These are phyloP conservation scores for Melanotaenia maccullochi DNA, from an alignment of 2,797 vertebrate genomes.

Conservation along the genomic window DNA sequence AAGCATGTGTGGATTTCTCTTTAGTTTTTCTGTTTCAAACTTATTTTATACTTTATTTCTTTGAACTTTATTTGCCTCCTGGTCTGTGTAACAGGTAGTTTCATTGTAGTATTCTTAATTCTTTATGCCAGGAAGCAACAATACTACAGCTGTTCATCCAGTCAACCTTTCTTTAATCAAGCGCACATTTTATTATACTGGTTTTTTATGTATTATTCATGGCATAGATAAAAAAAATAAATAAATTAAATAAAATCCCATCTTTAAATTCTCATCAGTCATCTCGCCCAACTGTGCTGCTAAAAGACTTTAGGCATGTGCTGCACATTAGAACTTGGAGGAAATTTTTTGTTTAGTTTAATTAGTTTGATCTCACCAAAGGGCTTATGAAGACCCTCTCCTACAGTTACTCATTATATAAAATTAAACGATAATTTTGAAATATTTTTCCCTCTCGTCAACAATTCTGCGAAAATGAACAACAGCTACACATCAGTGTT, in stretches of 20 bases:
- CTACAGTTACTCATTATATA: not conserved
- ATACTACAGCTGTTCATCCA: constrained; percentile 32
- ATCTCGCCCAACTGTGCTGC: constrained; percentile 15
- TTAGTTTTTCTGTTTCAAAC: constrained; percentile 16
- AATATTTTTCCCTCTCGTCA: not conserved
- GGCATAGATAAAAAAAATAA: constrained; percentile 19
- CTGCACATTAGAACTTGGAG: constrained; percentile 2
- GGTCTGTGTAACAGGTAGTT: constrained; percentile 25
- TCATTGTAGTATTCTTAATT: constrained; percentile 19
- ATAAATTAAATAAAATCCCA: constrained; percentile 14
- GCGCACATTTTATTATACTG: constrained; percentile 21
- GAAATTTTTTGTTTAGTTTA: constrained; percentile 4
- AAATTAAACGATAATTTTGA: constrained; percentile 7
- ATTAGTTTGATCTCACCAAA: constrained; percentile 25
- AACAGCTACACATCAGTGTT: not conserved
- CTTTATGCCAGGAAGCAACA: constrained; percentile 30
- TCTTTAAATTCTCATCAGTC: constrained; percentile 10
- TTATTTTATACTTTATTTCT: constrained; percentile 18
- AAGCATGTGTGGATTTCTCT: constrained; percentile 14
- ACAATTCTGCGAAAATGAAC: constrained; percentile 8
- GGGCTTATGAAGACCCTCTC: not conserved
- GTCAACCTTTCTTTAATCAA: constrained; percentile 34
- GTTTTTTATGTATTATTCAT: constrained; percentile 30
- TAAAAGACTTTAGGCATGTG: constrained; percentile 15
- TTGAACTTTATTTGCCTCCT: constrained; percentile 27